Percentiles rank a stretch among this genome's conserved stretches.
Conservation (phyloP, 2,888 invertebrate species). For the Melieria omissa region DNA sequence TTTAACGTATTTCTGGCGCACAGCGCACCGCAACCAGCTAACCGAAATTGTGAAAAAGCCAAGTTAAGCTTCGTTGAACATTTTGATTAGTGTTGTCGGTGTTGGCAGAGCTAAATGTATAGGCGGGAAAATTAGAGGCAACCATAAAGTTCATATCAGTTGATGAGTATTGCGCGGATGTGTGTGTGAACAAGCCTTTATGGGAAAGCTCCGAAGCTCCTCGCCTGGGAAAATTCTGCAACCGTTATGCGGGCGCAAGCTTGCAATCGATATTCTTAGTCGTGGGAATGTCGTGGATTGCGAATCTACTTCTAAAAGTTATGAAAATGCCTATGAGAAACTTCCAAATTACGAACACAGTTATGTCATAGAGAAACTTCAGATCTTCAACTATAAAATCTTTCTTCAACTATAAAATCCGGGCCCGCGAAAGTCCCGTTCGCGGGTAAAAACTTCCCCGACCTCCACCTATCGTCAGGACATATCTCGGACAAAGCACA, state of each 20-base stretch:
- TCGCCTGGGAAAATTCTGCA: conserved; percentile 33
- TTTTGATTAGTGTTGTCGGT: conserved; percentile 39
- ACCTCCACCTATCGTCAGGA: no score
- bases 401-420: no score
- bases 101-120: conserved; percentile 11
- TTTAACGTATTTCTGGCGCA: conserved; percentile 34
- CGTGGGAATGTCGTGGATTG: conserved; percentile 10
- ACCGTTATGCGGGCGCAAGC: conserved; percentile 31
- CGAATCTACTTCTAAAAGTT: no score
- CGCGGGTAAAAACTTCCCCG: no score
- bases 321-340: no score
- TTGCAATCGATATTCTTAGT: conserved; percentile 10
- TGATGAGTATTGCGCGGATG: neutral
- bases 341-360: no score
- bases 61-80: conserved; percentile 46
- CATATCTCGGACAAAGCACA: no score
- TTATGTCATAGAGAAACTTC: no score
- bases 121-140: conserved; percentile 39
- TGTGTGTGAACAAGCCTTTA: conserved; percentile 4
- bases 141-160: conserved; percentile 33
- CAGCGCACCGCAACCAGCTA: neutral
- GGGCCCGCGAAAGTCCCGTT: no score
- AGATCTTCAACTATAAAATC: no score
- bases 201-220: conserved; percentile 12
- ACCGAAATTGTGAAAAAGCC: neutral